These are phyloP conservation scores for Ceratina australensis DNA, from an alignment of 1,140 invertebrate genomes.

Conservation along the genomic window DNA sequence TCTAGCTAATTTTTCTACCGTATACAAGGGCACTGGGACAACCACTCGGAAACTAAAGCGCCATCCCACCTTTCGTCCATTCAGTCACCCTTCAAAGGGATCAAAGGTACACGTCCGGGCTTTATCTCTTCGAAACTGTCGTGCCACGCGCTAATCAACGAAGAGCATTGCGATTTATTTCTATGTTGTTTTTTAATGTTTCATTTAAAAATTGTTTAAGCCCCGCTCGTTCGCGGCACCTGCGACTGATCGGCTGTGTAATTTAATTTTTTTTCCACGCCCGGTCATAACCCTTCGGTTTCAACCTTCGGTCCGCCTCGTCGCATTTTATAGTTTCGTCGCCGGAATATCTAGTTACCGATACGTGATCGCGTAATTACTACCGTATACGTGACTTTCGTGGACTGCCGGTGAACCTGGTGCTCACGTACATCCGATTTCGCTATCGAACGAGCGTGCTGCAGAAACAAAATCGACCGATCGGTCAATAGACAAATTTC, in stretches of 20 bases:
- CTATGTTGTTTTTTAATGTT: not conserved
- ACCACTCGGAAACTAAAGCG: conserved; percentile 60
- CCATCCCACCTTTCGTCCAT: conserved; percentile 47
- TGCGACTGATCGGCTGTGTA: too few species aligned
- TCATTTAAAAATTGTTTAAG: not conserved
- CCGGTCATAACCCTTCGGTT: too few species aligned
- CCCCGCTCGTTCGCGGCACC: too few species aligned
- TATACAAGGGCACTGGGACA: conserved; percentile 68
- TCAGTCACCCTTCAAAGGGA: conserved; percentile 57
- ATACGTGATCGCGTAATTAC: conserved; percentile 36
- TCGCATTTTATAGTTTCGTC: conserved; percentile 2
- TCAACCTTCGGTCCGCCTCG: not conserved
- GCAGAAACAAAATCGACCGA: conserved; percentile 15
- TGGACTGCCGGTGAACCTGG: not conserved
- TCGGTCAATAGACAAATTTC: not conserved
- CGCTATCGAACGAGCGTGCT: conserved; percentile 27
- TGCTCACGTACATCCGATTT: conserved; percentile 27
- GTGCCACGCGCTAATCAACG: conserved; percentile 45
- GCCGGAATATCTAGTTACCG: conserved; percentile 20
- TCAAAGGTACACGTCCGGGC: conserved; percentile 50
- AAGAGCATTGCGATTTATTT: conserved; percentile 32
- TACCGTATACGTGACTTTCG: conserved; percentile 42
- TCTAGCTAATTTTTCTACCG: conserved; percentile 67
- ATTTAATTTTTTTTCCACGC: not conserved
- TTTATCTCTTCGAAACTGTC: conserved; percentile 55